phyloP scores from a whole-genome alignment of 2,888 invertebrate genomes.

The Limenitis camilla region DNA sequence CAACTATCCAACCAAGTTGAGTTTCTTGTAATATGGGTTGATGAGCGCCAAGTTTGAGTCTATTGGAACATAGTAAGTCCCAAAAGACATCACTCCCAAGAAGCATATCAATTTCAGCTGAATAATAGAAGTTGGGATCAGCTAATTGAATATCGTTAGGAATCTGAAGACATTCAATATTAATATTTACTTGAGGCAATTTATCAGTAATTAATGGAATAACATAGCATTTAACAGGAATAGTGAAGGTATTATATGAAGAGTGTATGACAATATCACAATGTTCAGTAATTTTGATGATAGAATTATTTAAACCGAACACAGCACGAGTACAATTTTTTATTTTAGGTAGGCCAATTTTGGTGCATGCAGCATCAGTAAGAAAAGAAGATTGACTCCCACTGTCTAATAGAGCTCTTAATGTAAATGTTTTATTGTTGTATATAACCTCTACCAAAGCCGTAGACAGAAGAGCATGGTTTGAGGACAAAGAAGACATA shows the following conservation, averaged over 20 bases:
- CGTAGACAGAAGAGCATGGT: constrained; percentile 11
- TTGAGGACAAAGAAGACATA: constrained; percentile 5
- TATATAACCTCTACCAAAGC: constrained; percentile 11
- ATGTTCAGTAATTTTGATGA: constrained; percentile 3
- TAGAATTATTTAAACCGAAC: constrained; percentile 10
- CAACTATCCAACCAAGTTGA: constrained; percentile 19
- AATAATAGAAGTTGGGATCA: constrained; percentile 14
- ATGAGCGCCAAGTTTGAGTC: constrained; percentile 8
- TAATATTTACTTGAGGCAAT: constrained; percentile 12
- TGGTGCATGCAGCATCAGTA: not conserved
- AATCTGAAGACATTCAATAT: constrained; percentile 6
- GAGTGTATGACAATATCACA: constrained; percentile 11
- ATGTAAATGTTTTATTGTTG: constrained; percentile 3
- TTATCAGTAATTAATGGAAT: constrained; percentile 18
- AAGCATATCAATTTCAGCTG: constrained; percentile 14
- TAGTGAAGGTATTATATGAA: not conserved
- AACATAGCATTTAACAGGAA: constrained; percentile 8
- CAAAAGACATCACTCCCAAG: constrained; percentile 22
- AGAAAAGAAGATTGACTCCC: constrained; percentile 2
- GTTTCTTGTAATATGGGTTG: constrained; percentile 16
- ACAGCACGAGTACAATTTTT: not conserved
- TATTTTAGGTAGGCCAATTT: not conserved
- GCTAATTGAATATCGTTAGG: constrained; percentile 12
- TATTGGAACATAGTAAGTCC: constrained; percentile 13
- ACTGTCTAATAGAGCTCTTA: constrained; percentile 11